Conservation (phyloP, 1,140 invertebrate genomes). For the Nasonia giraulti region DNA sequence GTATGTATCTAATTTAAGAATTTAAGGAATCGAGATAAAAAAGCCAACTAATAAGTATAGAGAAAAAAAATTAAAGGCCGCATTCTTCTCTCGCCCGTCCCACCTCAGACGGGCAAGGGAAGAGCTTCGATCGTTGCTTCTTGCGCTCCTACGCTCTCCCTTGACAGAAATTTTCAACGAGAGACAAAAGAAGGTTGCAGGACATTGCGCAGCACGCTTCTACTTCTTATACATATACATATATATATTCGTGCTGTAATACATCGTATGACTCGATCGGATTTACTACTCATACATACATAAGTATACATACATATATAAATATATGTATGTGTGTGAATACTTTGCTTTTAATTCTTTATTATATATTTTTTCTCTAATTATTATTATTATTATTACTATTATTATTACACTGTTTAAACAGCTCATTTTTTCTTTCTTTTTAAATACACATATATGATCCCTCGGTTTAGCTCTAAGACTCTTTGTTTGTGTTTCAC, state of each 20-base stretch:
- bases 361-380: neutral
- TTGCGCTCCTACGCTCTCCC: constrained; percentile 41
- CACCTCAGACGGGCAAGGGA: neutral
- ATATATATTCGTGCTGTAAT: constrained; percentile 31
- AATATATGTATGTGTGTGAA: neutral
- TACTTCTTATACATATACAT: constrained; percentile 15
- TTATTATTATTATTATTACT: no score
- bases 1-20: constrained; percentile 51
- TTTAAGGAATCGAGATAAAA: constrained; percentile 32
- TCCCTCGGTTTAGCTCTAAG: constrained; percentile 34
- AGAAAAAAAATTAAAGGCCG: constrained; percentile 7
- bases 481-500: constrained; percentile 45
- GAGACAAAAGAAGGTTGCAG: constrained; percentile 33
- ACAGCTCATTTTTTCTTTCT: neutral
- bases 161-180: constrained; percentile 33
- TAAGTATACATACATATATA: neutral
- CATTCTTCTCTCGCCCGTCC: constrained; percentile 28
- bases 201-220: constrained; percentile 17
- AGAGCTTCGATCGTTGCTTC: constrained; percentile 42
- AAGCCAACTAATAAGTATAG: constrained; percentile 38
- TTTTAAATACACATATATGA: constrained; percentile 22
- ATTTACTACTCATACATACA: constrained; percentile 9
- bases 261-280: constrained; percentile 49
- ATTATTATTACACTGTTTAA: neutral
- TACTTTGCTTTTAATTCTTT: constrained; percentile 2